Percentiles rank a stretch among this genome's conserved stretches.
phyloP scores from a whole-genome alignment of 2,888 invertebrate species.

The Troglohyphantes excavatus region DNA sequence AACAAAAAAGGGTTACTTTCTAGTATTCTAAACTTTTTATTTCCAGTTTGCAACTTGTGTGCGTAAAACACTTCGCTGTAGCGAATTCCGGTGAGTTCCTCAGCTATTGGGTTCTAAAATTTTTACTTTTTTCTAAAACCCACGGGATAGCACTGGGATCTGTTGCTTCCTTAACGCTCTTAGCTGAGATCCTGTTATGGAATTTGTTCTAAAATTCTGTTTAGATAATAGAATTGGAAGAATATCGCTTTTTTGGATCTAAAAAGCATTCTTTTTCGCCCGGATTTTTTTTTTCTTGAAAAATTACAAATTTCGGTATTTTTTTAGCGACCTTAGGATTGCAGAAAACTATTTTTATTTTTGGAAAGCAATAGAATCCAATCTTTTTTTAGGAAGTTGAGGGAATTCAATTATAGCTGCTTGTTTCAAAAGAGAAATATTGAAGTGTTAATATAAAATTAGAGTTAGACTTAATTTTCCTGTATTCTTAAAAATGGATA shows the following conservation, averaged over 20 bases:
- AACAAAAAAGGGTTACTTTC: background rate
- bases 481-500: too few species aligned
- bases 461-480: too few species aligned
- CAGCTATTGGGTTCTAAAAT: conserved; percentile 27
- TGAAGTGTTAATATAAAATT: too few species aligned
- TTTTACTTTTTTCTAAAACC: conserved; percentile 31
- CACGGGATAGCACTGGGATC: conserved; percentile 19
- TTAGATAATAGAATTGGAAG: conserved; percentile 61
- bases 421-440: too few species aligned
- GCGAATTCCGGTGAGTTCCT: conserved; percentile 45
- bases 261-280: background rate
- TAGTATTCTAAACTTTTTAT: background rate
- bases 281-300: background rate
- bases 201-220: conserved; percentile 51
- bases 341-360: background rate
- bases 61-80: conserved; percentile 55
- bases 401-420: background rate
- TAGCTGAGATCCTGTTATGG: conserved; percentile 43
- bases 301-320: conserved; percentile 8
- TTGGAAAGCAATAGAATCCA: background rate
- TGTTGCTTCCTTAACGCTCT: conserved; percentile 39
- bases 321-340: background rate
- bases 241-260: background rate
- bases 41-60: conserved; percentile 24
- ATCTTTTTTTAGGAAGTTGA: background rate